phyloP scores from a whole-genome alignment of 1,140 invertebrate genomes.

The Pachypeltis micranthus region DNA sequence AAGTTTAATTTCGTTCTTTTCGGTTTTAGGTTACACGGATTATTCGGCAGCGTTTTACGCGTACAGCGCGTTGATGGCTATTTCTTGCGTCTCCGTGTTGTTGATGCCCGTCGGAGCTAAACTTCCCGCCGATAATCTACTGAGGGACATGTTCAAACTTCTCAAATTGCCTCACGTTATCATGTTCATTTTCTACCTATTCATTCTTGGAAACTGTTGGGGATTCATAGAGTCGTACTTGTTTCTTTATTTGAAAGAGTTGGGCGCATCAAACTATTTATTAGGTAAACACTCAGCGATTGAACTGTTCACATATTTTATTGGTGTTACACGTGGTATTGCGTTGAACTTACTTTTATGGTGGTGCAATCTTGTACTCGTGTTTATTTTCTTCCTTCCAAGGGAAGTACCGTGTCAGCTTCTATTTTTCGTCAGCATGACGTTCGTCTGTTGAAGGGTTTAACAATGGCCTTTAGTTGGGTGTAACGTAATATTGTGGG shows the following conservation, averaged over 20 bases:
- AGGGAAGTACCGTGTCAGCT: no score
- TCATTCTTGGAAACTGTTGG: conserved; percentile 65
- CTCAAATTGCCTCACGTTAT: conserved; percentile 60
- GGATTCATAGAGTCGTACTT: conserved; percentile 75
- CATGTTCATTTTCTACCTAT: conserved; percentile 62
- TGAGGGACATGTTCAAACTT: conserved; percentile 54
- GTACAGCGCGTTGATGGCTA: conserved; percentile 52
- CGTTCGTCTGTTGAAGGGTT: no score
- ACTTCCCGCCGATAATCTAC: conserved; percentile 55
- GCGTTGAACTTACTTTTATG: no score
- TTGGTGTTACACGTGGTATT: no score
- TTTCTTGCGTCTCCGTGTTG: conserved; percentile 53
- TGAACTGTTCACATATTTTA: no score
- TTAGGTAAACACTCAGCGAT: no score
- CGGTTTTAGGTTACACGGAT: conserved; percentile 51
- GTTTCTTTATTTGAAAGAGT: conserved; percentile 68
- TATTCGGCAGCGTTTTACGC: conserved; percentile 67
- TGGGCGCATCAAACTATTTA: conserved; percentile 65
- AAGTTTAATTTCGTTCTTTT: not conserved
- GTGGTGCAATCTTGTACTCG: no score
- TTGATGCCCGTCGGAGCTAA: conserved; percentile 60
- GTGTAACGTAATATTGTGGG: no score
- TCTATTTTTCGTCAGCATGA: no score
- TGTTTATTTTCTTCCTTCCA: no score
- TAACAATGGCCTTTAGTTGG: no score